Conservation (phyloP, 2,888 invertebrate genomes). For the Thereva nobilitata region DNA sequence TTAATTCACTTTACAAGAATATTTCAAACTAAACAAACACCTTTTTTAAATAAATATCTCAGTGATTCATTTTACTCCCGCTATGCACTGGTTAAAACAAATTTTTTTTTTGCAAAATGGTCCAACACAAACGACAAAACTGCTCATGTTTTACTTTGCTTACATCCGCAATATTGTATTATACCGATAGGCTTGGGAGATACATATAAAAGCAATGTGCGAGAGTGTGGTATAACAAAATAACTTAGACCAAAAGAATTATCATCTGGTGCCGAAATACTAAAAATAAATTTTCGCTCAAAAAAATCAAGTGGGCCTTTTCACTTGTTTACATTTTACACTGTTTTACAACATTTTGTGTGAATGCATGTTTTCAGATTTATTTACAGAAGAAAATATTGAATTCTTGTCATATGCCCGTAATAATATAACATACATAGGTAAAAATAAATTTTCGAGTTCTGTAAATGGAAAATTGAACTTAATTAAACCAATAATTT, state of each 20-base stretch:
- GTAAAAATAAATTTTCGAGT: no score
- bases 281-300: conserved; percentile 28
- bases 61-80: conserved; percentile 25
- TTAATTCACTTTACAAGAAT: conserved; percentile 9
- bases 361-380: background rate
- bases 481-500: no score
- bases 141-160: no score
- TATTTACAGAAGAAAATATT: no score
- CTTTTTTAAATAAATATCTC: conserved; percentile 22
- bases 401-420: no score
- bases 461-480: no score
- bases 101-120: background rate
- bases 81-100: background rate
- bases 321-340: conserved; percentile 28
- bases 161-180: no score
- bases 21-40: conserved; percentile 2
- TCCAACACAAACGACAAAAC: no score
- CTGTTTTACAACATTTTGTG: conserved; percentile 23
- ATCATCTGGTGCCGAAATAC: conserved; percentile 7
- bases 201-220: background rate
- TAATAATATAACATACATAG: no score
- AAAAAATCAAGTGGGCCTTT: background rate
- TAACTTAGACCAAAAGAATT: conserved; percentile 6
- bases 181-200: no score
- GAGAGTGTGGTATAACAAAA: background rate